A percentile compares a stretch with the other conserved stretches of the same genome.
Evolutionary conservation across 2,797 vertebrate genomes (phyloP).

Genomic region (Tenualosa ilisha): DNA sequence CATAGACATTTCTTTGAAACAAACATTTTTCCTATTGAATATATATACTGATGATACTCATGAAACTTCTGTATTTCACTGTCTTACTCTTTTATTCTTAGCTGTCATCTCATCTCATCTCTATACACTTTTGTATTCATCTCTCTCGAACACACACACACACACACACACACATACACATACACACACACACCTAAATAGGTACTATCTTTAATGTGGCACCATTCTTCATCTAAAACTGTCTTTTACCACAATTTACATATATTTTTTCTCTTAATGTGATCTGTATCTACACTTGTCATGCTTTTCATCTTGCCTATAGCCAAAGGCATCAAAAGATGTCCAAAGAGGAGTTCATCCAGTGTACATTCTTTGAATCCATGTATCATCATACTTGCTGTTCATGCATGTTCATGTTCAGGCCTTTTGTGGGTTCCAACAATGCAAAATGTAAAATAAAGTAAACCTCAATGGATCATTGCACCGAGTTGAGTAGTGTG

Average conservation of each 20-base stretch:
- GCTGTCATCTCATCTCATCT: neutral
- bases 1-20: neutral
- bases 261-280: neutral
- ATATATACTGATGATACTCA: neutral
- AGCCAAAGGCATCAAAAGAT: neutral
- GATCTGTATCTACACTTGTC: neutral
- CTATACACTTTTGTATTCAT: neutral
- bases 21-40: neutral
- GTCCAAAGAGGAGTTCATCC: neutral
- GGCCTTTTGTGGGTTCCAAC: neutral
- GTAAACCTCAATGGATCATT: neutral
- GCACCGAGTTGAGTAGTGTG: too few relatives aligned
- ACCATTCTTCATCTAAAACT: neutral
- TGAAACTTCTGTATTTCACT: neutral
- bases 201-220: neutral
- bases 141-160: neutral
- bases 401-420: neutral
- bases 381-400: neutral
- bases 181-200: neutral
- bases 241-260: neutral
- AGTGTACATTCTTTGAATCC: too few relatives aligned
- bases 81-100: neutral
- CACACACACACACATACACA: neutral
- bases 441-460: neutral
- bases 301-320: neutral